phyloP scores from a whole-genome alignment of 1,140 invertebrate genomes.

The Drosophila punjabiensis region DNA sequence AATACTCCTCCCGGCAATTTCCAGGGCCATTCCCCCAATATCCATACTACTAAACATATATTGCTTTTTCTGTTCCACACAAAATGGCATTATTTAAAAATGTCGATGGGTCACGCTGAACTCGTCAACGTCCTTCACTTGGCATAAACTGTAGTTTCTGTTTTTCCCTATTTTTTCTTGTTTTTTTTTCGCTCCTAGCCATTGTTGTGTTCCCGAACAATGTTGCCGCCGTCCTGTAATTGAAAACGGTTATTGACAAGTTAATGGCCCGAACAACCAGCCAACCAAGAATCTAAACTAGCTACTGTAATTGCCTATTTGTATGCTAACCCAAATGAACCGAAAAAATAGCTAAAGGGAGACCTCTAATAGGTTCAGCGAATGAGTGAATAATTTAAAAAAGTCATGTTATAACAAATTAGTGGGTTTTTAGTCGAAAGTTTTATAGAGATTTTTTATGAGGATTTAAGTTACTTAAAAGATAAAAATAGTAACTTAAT shows the following conservation, averaged over 20 bases:
- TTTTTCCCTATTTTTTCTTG: not conserved
- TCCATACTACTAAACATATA: constrained; percentile 29
- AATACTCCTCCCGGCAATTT: constrained; percentile 39
- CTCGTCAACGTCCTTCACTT: constrained; percentile 55
- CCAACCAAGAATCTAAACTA: constrained; percentile 41
- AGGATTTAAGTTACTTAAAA: not conserved
- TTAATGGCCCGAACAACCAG: constrained; percentile 65
- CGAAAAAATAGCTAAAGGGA: constrained; percentile 26
- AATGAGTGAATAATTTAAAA: constrained; percentile 35
- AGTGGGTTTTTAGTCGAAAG: not conserved
- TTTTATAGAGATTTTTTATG: not conserved
- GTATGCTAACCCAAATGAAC: constrained; percentile 62
- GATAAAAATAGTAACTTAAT: too few relatives aligned
- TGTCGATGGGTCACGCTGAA: constrained; percentile 78
- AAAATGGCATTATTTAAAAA: constrained; percentile 80
- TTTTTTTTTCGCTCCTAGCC: constrained; percentile 8
- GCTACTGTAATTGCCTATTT: constrained; percentile 75
- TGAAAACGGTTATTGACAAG: constrained; percentile 83
- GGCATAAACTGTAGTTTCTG: constrained; percentile 16
- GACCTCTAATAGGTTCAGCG: not conserved
- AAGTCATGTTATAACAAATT: constrained; percentile 6
- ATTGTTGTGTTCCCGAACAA: constrained; percentile 11
- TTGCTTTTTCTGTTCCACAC: constrained; percentile 55
- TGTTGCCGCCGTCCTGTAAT: constrained; percentile 59
- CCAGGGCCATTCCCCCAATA: constrained; percentile 34